These are phyloP conservation scores for Halcyon chelicuti DNA, from an alignment of 2,797 vertebrate species.

Conservation along the genomic window DNA sequence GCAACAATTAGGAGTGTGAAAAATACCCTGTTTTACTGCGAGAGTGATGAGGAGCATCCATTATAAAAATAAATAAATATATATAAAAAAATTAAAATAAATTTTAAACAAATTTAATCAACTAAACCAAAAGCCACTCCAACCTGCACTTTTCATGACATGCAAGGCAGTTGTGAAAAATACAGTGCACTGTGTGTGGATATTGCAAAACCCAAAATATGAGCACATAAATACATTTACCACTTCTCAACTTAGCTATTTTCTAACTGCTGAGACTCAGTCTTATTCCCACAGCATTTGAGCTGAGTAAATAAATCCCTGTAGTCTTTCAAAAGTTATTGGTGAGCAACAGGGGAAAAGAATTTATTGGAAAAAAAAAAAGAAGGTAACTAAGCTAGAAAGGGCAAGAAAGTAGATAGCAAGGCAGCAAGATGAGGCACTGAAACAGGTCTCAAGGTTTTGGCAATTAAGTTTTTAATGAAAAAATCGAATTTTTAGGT, in stretches of 20 bases:
- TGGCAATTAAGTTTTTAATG: background rate
- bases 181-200: accelerated
- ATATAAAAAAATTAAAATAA: background rate
- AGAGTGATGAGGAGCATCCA: background rate
- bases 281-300: too few relatives aligned
- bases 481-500: background rate
- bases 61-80: background rate
- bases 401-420: background rate
- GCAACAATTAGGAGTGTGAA: background rate
- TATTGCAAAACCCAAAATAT: background rate
- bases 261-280: background rate
- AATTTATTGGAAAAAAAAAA: background rate
- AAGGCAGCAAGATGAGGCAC: background rate
- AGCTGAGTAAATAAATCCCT: background rate
- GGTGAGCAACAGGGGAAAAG: background rate
- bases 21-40: background rate
- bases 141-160: background rate
- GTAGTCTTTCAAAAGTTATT: background rate
- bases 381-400: background rate
- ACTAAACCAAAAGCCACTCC: background rate
- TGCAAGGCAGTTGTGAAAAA: background rate
- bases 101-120: background rate
- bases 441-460: background rate
- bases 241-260: background rate
- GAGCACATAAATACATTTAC: background rate